These are phyloP conservation scores for Pseudachorutes palmiensis DNA, from an alignment of 1,140 invertebrate species.

Conservation along the genomic window DNA sequence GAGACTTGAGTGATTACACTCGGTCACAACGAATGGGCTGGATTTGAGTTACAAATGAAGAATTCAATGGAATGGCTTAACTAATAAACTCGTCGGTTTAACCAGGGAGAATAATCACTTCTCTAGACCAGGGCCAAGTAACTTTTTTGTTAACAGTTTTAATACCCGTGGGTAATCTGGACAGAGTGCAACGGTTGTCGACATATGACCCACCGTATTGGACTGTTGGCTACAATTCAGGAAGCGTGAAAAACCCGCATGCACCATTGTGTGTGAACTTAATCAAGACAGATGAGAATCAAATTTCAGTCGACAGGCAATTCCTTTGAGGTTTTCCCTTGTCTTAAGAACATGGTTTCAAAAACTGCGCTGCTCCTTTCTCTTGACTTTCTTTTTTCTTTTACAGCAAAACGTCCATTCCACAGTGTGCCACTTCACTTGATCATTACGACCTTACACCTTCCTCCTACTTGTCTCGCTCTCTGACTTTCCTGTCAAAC, in stretches of 20 bases:
- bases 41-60: no score
- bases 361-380: not conserved
- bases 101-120: not conserved
- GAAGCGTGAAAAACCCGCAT: not conserved
- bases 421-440: no score
- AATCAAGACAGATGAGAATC: conserved; percentile 33
- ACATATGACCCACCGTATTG: not conserved
- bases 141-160: not conserved
- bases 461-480: no score
- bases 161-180: not conserved
- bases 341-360: not conserved
- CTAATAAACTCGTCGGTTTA: no score
- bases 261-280: conserved; percentile 1
- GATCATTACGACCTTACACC: no score
- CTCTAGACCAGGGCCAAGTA: not conserved
- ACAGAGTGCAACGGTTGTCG: not conserved
- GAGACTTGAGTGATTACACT: no score
- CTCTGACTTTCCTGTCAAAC: no score
- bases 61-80: not conserved
- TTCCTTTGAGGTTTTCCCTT: conserved; percentile 22
- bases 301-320: conserved; percentile 29
- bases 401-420: no score
- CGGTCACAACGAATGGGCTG: no score
- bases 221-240: not conserved
- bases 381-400: not conserved